A percentile compares a stretch with the other conserved stretches of the same genome.
Conservation (phyloP, 2,113 vertebrate genomes). For the Murina feae region DNA sequence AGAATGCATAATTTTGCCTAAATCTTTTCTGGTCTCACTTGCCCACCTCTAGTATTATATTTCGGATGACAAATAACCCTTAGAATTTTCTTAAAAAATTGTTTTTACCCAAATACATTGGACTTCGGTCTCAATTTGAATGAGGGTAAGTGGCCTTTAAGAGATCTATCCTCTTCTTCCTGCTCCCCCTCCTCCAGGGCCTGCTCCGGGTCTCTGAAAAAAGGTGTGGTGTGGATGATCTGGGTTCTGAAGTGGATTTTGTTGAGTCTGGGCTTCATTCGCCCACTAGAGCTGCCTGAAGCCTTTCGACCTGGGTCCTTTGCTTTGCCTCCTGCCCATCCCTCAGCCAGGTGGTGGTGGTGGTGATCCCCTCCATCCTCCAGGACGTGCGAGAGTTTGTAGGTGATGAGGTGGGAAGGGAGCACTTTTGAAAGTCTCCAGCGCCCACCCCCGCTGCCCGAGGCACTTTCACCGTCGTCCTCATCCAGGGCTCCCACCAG, state of each 20-base stretch:
- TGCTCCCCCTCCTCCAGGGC: conserved; percentile 81
- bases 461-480: conserved; percentile 50
- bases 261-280: conserved; percentile 89
- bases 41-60: background rate
- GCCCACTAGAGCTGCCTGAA: conserved; percentile 78
- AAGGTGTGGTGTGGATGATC: conserved; percentile 93
- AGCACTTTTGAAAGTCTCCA: conserved; percentile 91
- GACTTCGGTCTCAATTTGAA: conserved; percentile 91
- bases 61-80: background rate
- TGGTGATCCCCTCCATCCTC: conserved; percentile 63
- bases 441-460: conserved; percentile 75
- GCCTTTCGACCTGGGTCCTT: conserved; percentile 88
- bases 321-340: conserved; percentile 71
- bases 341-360: conserved; percentile 69
- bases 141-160: conserved; percentile 78
- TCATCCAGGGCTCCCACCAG: conserved; percentile 84
- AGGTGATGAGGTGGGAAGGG: conserved; percentile 86
- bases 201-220: conserved; percentile 77
- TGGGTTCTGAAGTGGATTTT: conserved; percentile 92
- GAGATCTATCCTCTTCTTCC: conserved; percentile 82
- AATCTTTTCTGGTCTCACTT: background rate
- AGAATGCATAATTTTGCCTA: background rate
- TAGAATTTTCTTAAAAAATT: background rate
- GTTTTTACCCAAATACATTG: conserved; percentile 91
- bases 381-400: conserved; percentile 82